Evolutionary conservation across 1,140 invertebrate species (phyloP).

Genomic region (Ephestia elutella): DNA sequence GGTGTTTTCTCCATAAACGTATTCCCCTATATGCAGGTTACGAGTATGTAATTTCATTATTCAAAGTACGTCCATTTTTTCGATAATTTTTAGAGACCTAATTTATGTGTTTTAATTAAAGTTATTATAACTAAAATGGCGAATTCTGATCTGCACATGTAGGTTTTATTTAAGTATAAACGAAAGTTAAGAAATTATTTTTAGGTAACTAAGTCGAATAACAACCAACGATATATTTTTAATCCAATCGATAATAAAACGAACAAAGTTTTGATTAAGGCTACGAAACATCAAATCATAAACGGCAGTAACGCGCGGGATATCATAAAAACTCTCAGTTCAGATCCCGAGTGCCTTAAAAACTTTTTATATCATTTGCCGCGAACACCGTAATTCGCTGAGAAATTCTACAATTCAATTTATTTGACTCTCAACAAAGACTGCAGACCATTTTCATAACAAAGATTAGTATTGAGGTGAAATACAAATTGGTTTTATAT

Average conservation of each 20-base stretch:
- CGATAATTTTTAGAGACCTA: too few species aligned
- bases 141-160: too few species aligned
- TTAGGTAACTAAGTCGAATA: not conserved
- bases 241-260: not conserved
- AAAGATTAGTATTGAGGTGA: not conserved
- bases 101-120: too few species aligned
- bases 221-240: not conserved
- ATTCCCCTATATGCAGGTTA: too few species aligned
- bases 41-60: too few species aligned
- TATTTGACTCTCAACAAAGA: conserved; percentile 6
- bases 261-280: conserved; percentile 1
- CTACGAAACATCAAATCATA: not conserved
- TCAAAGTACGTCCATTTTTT: too few species aligned
- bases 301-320: not conserved
- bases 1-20: too few species aligned
- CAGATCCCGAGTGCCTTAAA: conserved; percentile 4
- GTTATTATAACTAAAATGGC: too few species aligned
- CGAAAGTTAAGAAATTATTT: too few species aligned
- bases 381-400: conserved; percentile 12
- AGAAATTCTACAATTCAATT: conserved; percentile 8
- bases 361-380: conserved; percentile 13
- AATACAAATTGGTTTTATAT: conserved; percentile 5
- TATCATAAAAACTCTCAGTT: conserved; percentile 12
- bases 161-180: too few species aligned
- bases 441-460: not conserved